Percentiles rank a stretch among this genome's conserved stretches.
Conservation (phyloP, 64 coral and sea anemone genomes). For the Astreopora myriophthalma region DNA sequence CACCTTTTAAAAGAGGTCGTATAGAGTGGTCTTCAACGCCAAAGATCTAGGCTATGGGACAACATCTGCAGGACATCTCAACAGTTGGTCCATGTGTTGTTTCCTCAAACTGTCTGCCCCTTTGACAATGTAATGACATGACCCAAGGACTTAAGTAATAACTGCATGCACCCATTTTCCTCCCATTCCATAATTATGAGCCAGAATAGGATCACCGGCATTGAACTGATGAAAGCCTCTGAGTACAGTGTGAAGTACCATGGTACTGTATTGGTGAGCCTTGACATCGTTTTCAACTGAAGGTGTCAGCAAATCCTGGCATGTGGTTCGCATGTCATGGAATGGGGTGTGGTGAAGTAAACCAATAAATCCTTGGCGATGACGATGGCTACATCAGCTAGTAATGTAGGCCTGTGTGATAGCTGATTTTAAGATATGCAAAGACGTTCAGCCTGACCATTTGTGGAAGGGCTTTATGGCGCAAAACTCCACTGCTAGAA, state of each 20-base stretch:
- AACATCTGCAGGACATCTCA: neutral
- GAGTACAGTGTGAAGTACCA: neutral
- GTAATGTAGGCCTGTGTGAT: slow-evolving; percentile 2
- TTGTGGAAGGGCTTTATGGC: slow-evolving; percentile 31
- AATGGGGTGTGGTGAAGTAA: slow-evolving; percentile 46
- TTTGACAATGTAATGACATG: slow-evolving; percentile 51
- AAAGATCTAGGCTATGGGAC: neutral
- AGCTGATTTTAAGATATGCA: neutral
- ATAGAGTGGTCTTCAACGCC: neutral
- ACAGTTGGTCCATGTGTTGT: slow-evolving; percentile 48
- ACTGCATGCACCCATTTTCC: slow-evolving; percentile 47
- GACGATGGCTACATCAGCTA: slow-evolving; percentile 22
- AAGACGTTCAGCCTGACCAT: slow-evolving; percentile 59
- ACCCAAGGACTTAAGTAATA: slow-evolving; percentile 44
- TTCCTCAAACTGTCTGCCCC: slow-evolving; percentile 45
- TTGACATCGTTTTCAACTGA: slow-evolving; percentile 41
- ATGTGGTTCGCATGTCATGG: slow-evolving; percentile 32
- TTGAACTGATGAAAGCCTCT: slow-evolving; percentile 7
- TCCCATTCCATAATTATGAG: slow-evolving; percentile 17
- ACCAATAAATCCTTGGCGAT: slow-evolving; percentile 44
- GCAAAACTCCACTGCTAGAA: slow-evolving; percentile 27
- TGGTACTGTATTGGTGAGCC: neutral
- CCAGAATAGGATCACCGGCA: neutral
- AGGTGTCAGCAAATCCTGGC: slow-evolving; percentile 28
- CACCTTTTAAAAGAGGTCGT: neutral